Percentiles rank a stretch among this genome's conserved stretches.
phyloP scores from a whole-genome alignment of 1,140 invertebrate species.

The Diprion similis region DNA sequence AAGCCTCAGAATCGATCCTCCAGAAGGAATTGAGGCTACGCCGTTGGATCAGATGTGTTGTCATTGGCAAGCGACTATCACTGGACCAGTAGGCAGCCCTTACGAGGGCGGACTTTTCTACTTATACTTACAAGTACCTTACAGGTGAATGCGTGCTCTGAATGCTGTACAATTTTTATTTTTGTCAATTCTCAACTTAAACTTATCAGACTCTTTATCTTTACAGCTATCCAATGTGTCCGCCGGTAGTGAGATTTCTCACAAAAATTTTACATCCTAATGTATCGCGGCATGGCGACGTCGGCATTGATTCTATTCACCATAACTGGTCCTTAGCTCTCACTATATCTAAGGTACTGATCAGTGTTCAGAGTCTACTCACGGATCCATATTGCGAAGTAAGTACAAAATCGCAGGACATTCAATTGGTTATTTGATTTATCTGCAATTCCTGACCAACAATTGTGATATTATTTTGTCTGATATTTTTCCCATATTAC shows the following conservation, averaged over 20 bases:
- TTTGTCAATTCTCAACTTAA: conserved; percentile 8
- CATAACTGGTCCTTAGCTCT: conserved; percentile 95
- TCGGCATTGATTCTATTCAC: conserved; percentile 93
- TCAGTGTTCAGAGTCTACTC: conserved; percentile 89
- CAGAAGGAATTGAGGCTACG: conserved; percentile 88
- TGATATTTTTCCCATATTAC: too few relatives aligned
- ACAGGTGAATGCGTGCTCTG: conserved; percentile 61
- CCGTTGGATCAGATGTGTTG: conserved; percentile 82
- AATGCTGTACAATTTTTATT: conserved; percentile 17
- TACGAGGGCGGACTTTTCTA: conserved; percentile 96
- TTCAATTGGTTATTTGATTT: background rate
- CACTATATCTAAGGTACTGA: conserved; percentile 89
- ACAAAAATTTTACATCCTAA: conserved; percentile 95
- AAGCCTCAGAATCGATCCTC: conserved; percentile 80
- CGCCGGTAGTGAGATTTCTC: conserved; percentile 87
- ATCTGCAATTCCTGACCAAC: background rate
- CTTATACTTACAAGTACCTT: conserved; percentile 87
- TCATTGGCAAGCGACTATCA: conserved; percentile 92
- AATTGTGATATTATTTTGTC: too few relatives aligned
- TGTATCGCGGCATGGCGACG: conserved; percentile 94
- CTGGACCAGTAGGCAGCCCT: conserved; percentile 87
- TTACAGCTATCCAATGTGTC: conserved; percentile 88
- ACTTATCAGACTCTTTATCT: conserved; percentile 6
- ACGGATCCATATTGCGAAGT: conserved; percentile 91
- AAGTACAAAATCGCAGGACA: conserved; percentile 36